Evolutionary conservation across 1,140 invertebrate genomes (phyloP).

Genomic region (Zaprionus camerounensis): DNA sequence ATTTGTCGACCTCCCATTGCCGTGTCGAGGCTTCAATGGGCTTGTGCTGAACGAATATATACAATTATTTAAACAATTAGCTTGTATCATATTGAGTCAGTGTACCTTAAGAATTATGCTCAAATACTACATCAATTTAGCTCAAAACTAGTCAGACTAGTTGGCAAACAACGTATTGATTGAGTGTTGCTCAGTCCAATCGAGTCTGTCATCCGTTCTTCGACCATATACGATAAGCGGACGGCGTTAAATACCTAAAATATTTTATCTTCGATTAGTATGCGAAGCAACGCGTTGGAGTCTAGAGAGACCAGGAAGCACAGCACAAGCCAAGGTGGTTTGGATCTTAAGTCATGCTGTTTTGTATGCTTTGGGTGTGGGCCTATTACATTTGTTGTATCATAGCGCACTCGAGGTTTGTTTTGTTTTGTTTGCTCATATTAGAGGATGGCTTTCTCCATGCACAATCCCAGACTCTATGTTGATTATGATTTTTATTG

Average conservation of each 20-base stretch:
- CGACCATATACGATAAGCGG: slow-evolving; percentile 30
- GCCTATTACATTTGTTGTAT: slow-evolving; percentile 59
- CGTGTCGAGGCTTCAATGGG: slow-evolving; percentile 27
- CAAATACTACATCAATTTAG: slow-evolving; percentile 40
- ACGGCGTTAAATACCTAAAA: slow-evolving; percentile 72
- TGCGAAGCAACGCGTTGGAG: slow-evolving; percentile 56
- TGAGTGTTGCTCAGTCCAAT: slow-evolving; percentile 36
- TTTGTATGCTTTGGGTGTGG: slow-evolving; percentile 63
- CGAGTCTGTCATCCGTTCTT: slow-evolving; percentile 36
- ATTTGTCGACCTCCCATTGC: slow-evolving; percentile 20
- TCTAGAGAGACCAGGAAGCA: slow-evolving; percentile 58
- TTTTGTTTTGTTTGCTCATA: slow-evolving; percentile 41
- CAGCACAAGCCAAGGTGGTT: slow-evolving; percentile 64
- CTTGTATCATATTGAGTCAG: slow-evolving; percentile 44
- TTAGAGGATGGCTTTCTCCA: slow-evolving; percentile 39
- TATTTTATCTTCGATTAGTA: slow-evolving; percentile 67
- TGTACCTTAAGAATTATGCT: slow-evolving; percentile 51
- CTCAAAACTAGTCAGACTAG: slow-evolving; percentile 72
- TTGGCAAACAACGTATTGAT: slow-evolving; percentile 50
- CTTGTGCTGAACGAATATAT: slow-evolving; percentile 29
- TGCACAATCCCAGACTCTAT: not conserved
- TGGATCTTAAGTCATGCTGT: slow-evolving; percentile 34
- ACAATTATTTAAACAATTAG: slow-evolving; percentile 59
- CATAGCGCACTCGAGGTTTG: slow-evolving; percentile 55
- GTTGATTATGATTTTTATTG: slow-evolving; percentile 30